These are phyloP conservation scores for Arge pagana DNA, from an alignment of 2,888 invertebrate genomes.

Conservation along the genomic window DNA sequence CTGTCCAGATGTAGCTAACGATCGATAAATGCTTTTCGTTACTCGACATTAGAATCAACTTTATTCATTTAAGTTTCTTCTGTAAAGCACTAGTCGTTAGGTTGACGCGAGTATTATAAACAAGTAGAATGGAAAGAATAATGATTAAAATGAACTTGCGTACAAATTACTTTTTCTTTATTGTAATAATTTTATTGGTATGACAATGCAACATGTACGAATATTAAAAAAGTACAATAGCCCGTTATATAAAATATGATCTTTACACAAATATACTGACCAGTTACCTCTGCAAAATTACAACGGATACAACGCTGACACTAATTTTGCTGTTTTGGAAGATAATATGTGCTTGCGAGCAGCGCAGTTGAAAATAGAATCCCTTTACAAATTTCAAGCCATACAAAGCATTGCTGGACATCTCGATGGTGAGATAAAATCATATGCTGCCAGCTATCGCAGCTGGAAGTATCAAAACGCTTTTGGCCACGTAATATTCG, in stretches of 20 bases:
- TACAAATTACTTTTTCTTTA: slow-evolving; percentile 43
- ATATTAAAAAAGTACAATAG: slow-evolving; percentile 57
- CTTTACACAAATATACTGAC: slow-evolving; percentile 51
- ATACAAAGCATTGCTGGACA: slow-evolving; percentile 8
- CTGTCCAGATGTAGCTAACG: no score
- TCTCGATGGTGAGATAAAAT: slow-evolving; percentile 12
- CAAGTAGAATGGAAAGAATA: neutral
- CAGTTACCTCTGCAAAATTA: slow-evolving; percentile 34
- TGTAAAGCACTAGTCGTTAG: no score
- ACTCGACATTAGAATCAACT: no score
- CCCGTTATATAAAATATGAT: slow-evolving; percentile 58
- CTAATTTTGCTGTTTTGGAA: slow-evolving; percentile 14
- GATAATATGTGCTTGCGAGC: neutral
- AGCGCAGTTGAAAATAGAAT: slow-evolving; percentile 16
- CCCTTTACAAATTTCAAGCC: slow-evolving; percentile 12
- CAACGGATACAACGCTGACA: slow-evolving; percentile 42
- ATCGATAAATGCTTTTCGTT: no score
- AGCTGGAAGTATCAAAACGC: slow-evolving; percentile 12
- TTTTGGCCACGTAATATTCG: slow-evolving; percentile 9
- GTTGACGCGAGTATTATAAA: no score
- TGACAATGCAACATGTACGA: slow-evolving; percentile 52
- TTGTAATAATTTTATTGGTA: slow-evolving; percentile 49
- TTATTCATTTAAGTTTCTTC: no score
- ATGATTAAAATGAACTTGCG: neutral
- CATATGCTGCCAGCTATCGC: neutral